phyloP scores from a whole-genome alignment of 1,140 invertebrate species.

The Diorhabda carinulata region DNA sequence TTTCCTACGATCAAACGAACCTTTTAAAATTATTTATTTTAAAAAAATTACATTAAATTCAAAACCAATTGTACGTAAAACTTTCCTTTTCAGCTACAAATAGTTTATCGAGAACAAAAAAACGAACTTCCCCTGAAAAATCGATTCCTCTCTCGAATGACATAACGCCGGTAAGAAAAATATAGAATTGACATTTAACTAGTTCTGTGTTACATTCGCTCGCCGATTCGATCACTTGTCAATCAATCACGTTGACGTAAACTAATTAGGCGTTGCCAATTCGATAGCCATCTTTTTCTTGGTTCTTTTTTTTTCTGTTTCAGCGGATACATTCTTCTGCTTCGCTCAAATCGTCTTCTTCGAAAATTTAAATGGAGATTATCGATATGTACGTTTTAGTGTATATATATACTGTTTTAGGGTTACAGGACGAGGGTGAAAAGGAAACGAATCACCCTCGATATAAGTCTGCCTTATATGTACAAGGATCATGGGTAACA shows the following conservation, averaged over 20 bases:
- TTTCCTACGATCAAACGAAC: too few species aligned
- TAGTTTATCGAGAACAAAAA: conserved; percentile 1
- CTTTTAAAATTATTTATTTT: too few species aligned
- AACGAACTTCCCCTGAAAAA: conserved; percentile 11
- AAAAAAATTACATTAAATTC: too few species aligned
- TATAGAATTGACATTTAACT: not conserved
- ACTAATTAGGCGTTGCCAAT: too few species aligned
- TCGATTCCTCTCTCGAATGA: conserved; percentile 22
- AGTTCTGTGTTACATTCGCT: too few species aligned
- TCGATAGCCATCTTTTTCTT: too few species aligned
- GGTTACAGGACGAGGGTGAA: conserved; percentile 40
- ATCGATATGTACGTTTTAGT: not conserved
- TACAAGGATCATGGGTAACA: conserved; percentile 26
- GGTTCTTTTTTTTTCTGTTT: conserved; percentile 24
- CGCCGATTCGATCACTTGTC: too few species aligned
- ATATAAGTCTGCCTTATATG: conserved; percentile 32
- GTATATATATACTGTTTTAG: conserved; percentile 31
- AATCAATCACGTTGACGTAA: too few species aligned
- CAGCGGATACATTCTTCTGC: conserved; percentile 41
- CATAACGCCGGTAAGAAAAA: conserved; percentile 44
- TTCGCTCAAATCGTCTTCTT: conserved; percentile 37
- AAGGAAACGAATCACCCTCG: conserved; percentile 36
- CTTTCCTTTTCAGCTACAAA: conserved; percentile 6
- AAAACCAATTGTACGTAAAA: too few species aligned
- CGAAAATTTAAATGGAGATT: conserved; percentile 14